phyloP scores from a whole-genome alignment of 2,888 invertebrate genomes.

The Erebia palarica region DNA sequence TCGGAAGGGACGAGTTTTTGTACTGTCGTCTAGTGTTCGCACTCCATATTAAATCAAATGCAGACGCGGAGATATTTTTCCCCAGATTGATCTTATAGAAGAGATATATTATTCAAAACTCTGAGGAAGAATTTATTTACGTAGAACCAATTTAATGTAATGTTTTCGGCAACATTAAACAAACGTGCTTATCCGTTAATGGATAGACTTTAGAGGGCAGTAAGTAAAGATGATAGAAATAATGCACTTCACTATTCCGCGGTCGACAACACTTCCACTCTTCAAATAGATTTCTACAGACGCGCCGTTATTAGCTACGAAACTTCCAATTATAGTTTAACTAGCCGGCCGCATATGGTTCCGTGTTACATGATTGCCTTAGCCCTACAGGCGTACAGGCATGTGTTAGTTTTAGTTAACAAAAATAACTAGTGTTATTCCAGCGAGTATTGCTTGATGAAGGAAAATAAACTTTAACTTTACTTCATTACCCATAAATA shows the following conservation, averaged over 20 bases:
- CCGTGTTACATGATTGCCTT: slow-evolving; percentile 21
- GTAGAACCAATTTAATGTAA: background rate
- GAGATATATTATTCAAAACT: background rate
- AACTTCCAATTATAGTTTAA: slow-evolving; percentile 58
- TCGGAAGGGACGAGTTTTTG: no score
- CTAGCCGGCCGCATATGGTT: slow-evolving; percentile 27
- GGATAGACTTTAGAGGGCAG: background rate
- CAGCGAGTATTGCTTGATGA: background rate
- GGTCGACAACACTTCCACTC: slow-evolving; percentile 63
- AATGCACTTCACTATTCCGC: slow-evolving; percentile 49
- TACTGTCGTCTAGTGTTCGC: no score
- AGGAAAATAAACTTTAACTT: no score
- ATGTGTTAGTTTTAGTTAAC: background rate
- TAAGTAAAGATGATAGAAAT: slow-evolving; percentile 25
- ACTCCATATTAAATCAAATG: no score
- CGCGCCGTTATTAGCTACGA: slow-evolving; percentile 45
- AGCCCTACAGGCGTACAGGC: slow-evolving; percentile 4
- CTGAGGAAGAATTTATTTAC: background rate
- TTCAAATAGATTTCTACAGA: slow-evolving; percentile 66
- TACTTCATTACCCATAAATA: no score
- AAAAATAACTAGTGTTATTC: background rate
- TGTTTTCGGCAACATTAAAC: background rate
- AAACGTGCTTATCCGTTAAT: slow-evolving; percentile 4
- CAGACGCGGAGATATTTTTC: no score
- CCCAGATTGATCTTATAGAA: no score